Percentiles rank a stretch among this genome's conserved stretches.
These are phyloP conservation scores for Danionella dracula DNA, from an alignment of 2,797 vertebrate genomes.

Conservation along the genomic window DNA sequence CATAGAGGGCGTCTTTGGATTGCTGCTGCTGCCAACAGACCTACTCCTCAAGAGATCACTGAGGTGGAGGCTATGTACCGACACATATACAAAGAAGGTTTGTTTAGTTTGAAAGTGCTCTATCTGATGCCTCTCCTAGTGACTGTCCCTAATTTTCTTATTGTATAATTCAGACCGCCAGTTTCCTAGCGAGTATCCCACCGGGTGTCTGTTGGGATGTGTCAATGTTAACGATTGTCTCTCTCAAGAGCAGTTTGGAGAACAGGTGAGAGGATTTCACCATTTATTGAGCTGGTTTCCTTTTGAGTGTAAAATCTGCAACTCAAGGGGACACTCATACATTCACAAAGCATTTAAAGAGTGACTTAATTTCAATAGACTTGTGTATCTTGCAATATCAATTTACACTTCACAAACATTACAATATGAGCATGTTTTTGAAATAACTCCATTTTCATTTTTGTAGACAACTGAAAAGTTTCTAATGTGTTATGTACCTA, in stretches of 20 bases:
- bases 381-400: too few relatives aligned
- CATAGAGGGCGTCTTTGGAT: conserved; percentile 95
- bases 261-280: conserved; percentile 75
- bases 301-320: too few relatives aligned
- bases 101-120: background rate
- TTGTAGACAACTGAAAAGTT: too few relatives aligned
- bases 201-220: conserved; percentile 88
- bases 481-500: too few relatives aligned
- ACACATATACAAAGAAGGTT: conserved; percentile 77
- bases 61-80: conserved; percentile 82
- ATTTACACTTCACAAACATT: too few relatives aligned
- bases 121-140: background rate
- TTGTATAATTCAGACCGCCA: conserved; percentile 64
- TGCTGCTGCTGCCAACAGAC: conserved; percentile 86
- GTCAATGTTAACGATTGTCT: conserved; percentile 86
- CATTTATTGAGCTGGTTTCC: background rate
- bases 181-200: conserved; percentile 84
- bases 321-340: too few relatives aligned
- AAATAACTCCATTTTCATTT: too few relatives aligned
- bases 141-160: background rate
- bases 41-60: conserved; percentile 81
- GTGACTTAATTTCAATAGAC: too few relatives aligned
- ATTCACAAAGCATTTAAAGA: too few relatives aligned
- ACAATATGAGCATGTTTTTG: too few relatives aligned
- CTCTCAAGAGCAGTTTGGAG: conserved; percentile 85